Conservation (phyloP, 2,797 vertebrate genomes). For the Crypturellus tataupa region DNA sequence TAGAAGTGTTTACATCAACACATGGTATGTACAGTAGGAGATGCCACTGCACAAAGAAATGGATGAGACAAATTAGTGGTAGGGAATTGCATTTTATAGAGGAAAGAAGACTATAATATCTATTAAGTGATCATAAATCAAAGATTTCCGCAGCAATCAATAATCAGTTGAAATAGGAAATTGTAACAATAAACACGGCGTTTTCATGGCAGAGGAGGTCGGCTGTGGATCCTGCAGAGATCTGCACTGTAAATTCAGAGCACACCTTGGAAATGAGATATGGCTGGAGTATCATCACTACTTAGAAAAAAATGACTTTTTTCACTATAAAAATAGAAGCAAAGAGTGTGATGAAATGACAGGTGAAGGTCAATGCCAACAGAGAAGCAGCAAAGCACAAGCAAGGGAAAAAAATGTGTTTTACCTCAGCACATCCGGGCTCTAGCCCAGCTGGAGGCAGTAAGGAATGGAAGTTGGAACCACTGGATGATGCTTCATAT, state of each 20-base stretch:
- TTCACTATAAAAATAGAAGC: not conserved
- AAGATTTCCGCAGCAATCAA: not conserved
- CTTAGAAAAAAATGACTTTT: not conserved
- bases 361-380: not conserved
- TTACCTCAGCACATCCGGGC: not conserved
- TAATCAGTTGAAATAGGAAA: not conserved
- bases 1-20: not conserved
- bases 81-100: not conserved
- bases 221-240: not conserved
- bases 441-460: not conserved
- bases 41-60: not conserved
- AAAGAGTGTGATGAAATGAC: not conserved
- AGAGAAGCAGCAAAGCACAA: not conserved
- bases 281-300: not conserved
- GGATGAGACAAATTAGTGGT: not conserved
- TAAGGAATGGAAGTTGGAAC: not conserved
- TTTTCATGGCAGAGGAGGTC: not conserved
- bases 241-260: not conserved
- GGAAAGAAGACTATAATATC: not conserved
- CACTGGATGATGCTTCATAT: not conserved
- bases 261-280: not conserved
- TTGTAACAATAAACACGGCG: not conserved
- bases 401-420: not conserved
- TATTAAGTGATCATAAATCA: not conserved
- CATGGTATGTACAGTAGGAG: not conserved